Conservation (phyloP, 2,888 invertebrate species). For the Theretra japonica region DNA sequence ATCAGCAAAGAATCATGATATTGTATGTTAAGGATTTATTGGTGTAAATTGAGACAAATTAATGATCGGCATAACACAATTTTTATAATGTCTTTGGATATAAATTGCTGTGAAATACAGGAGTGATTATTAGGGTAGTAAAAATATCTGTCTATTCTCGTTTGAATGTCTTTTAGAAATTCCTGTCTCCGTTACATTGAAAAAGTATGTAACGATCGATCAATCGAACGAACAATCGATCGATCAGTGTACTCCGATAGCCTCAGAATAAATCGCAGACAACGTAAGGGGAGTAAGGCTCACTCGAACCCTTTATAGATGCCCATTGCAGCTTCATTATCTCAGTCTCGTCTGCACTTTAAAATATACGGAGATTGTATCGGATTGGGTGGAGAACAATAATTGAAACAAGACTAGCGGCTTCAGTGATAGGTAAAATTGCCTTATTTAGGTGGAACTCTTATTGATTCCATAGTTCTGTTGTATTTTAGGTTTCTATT, state of each 20-base stretch:
- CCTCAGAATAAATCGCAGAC: slow-evolving; percentile 2
- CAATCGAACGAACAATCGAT: too few species aligned
- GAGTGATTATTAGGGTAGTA: too few species aligned
- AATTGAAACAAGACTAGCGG: not conserved
- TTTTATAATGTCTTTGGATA: too few species aligned
- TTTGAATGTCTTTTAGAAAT: too few species aligned
- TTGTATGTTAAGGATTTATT: not conserved
- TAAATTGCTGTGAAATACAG: too few species aligned
- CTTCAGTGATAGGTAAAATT: not conserved
- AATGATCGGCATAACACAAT: too few species aligned
- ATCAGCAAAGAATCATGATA: not conserved
- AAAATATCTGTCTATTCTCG: not conserved
- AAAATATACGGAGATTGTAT: slow-evolving; percentile 58
- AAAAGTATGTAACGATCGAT: too few species aligned
- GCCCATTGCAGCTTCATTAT: slow-evolving; percentile 48
- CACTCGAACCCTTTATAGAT: not conserved
- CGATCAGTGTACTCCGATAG: too few species aligned
- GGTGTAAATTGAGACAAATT: too few species aligned
- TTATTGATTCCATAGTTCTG: too few species aligned
- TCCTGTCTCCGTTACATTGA: too few species aligned
- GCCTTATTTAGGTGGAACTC: not conserved
- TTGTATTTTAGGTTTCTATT: too few species aligned
- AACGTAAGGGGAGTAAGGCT: not conserved
- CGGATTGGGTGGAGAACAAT: slow-evolving; percentile 33
- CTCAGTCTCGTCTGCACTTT: slow-evolving; percentile 46